Conservation (phyloP, 2,888 invertebrate species). For the Rotaria magnacalcarata region DNA sequence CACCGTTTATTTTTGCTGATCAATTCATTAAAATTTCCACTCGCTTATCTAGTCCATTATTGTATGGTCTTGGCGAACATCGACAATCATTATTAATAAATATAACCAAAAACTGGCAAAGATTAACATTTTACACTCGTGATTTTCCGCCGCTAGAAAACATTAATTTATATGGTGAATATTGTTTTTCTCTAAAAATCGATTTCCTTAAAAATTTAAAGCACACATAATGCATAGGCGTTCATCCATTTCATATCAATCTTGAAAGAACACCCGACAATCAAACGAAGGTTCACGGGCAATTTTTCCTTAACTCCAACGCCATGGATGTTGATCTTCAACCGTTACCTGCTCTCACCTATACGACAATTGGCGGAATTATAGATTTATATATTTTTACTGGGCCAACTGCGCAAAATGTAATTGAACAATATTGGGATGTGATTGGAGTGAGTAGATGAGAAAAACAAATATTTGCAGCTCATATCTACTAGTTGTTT, state of each 20-base stretch:
- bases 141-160: constrained; percentile 37
- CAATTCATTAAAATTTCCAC: constrained; percentile 71
- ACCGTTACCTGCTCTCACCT: constrained; percentile 49
- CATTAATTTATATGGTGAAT: constrained; percentile 20
- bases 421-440: constrained; percentile 50
- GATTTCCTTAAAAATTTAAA: too few relatives aligned
- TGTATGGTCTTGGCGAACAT: constrained; percentile 75
- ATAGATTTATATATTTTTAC: constrained; percentile 51
- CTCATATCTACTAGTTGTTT: neutral
- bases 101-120: neutral
- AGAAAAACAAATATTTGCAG: too few relatives aligned
- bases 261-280: neutral
- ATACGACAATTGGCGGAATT: constrained; percentile 50
- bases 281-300: neutral
- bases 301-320: constrained; percentile 50
- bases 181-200: too few relatives aligned
- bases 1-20: constrained; percentile 71
- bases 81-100: constrained; percentile 62
- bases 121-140: constrained; percentile 36
- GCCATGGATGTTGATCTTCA: constrained; percentile 72
- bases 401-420: constrained; percentile 49
- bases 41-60: constrained; percentile 64
- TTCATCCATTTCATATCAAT: constrained; percentile 37
- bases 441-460: constrained; percentile 49
- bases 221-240: neutral